Evolutionary conservation across 2,113 vertebrate species (phyloP).

Genomic region (Merops nubicus): DNA sequence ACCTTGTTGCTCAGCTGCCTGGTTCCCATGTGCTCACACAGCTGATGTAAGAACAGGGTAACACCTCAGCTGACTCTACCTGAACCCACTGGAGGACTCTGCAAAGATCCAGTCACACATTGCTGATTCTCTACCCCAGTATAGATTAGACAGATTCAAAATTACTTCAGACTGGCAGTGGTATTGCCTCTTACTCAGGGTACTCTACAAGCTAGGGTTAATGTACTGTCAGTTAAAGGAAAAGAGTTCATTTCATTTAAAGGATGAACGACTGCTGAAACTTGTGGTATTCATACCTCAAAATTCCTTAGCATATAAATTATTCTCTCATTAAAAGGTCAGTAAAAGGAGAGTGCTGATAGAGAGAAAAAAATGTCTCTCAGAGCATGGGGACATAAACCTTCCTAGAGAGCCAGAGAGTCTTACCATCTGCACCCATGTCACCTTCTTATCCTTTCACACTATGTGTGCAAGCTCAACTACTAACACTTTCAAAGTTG

Average conservation of each 20-base stretch:
- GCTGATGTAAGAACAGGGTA: background rate
- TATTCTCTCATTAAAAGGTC: background rate
- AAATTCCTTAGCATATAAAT: background rate
- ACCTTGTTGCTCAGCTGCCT: background rate
- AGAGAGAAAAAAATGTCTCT: background rate
- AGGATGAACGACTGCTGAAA: background rate
- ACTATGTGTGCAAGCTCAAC: rapidly evolving
- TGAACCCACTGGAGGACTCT: background rate
- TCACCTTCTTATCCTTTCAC: background rate
- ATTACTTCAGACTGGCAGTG: background rate
- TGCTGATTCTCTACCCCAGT: background rate
- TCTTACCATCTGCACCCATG: background rate
- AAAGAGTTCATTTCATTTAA: background rate
- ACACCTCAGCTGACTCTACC: background rate
- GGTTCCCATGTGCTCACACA: background rate
- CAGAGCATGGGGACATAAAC: background rate
- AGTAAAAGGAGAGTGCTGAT: background rate
- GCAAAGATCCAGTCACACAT: background rate
- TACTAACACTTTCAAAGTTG: background rate
- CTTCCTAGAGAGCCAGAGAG: background rate
- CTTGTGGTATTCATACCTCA: too few relatives aligned
- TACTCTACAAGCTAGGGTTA: background rate
- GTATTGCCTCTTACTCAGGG: background rate
- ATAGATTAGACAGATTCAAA: background rate
- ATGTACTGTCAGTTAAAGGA: background rate